Evolutionary conservation across 2,113 vertebrate genomes (phyloP).

Genomic region (Eretmochelys imbricata): DNA sequence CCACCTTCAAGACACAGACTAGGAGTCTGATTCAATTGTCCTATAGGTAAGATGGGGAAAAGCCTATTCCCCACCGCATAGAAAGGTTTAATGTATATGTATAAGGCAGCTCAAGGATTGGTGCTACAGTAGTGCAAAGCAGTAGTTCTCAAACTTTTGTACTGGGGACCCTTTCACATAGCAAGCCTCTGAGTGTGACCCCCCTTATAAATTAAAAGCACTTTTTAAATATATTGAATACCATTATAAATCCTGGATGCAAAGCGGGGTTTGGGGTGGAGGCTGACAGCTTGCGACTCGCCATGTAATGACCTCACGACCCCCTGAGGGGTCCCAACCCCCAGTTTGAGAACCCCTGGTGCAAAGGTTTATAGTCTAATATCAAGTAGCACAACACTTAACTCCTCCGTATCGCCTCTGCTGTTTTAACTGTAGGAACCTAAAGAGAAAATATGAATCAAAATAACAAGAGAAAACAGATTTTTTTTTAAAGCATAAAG

Average conservation of each 20-base stretch:
- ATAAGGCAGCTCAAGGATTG: not conserved
- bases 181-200: too few relatives aligned
- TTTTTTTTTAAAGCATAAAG: not conserved
- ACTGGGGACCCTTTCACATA: too few relatives aligned
- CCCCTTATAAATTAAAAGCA: too few relatives aligned
- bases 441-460: rapidly evolving
- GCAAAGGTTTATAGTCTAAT: not conserved
- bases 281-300: too few relatives aligned
- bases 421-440: not conserved
- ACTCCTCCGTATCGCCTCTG: not conserved
- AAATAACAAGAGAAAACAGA: not conserved
- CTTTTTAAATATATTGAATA: too few relatives aligned
- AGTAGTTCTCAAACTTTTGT: too few relatives aligned
- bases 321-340: too few relatives aligned
- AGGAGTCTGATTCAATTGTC: not conserved
- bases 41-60: not conserved
- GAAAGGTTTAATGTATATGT: not conserved
- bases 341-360: not conserved
- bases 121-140: not conserved
- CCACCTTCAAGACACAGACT: not conserved
- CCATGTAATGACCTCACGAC: too few relatives aligned
- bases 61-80: not conserved
- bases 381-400: not conserved
- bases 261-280: too few relatives aligned
- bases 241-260: too few relatives aligned